Base-by-base conservation (phyloP, 2,888 invertebrate species). In the Drosophila pegasa region DNA sequence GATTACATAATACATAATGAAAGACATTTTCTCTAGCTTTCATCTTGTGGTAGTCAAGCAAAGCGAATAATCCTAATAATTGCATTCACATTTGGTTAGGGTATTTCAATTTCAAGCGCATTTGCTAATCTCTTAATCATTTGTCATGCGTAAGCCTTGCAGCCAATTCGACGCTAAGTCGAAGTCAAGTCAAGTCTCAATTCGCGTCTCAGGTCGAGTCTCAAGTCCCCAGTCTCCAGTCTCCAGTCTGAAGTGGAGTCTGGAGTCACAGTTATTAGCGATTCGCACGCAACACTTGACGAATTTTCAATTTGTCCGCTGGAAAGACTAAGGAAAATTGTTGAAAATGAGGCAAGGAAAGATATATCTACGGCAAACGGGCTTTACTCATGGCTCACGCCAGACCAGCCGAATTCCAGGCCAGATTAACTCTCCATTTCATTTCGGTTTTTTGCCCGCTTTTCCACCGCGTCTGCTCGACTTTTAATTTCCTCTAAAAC, bases 401-500 rank as follows among this genome's bases (percentile, higher is more conserved):
- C 47, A 51, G 54, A 68, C 47, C 22, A 55, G 31, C 29, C 45
- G 50, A 43, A 64, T 65, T 77, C 50, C 66, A 58, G 66, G 29
- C 58, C 58, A 62, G 74, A 52, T 73, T 73, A 41, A 18, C 22
- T 60, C 14, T 25, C 14, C 4, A 33, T 31, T 31, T 31, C 48
- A 31, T 20, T 43, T 31, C 8, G 5, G 5, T 41, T 57, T 55
- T 55, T 48, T 6, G 9, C 55, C 12, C 22, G 22, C 29, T 47
- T 50, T 48, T 25, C 33, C 40, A 29, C 20, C 16, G 10, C 43
- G 22, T 51, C 55, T 27, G 37, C 25, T 55, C 41, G 35, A 48
- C 37, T 70, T 72, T 70, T 57, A 16, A 40, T 71, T 55, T 72
- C 48, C 57, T 52, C 55, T 65, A 10, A 12, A 52, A 16, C 22